Conservation (phyloP, 2,113 vertebrate species). For the Coryphaenoides rupestris region DNA sequence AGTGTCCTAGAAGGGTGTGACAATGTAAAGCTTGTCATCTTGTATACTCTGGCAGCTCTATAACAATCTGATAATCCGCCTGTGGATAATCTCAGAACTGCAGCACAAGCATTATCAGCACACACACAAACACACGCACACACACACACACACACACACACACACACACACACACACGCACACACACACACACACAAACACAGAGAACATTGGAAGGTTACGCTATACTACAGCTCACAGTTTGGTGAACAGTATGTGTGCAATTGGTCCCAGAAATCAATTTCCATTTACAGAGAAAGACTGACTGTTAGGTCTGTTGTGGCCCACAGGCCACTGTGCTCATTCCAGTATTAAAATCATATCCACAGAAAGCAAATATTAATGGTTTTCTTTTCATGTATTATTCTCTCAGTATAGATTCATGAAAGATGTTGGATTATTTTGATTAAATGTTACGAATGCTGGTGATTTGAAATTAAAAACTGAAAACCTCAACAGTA, state of each 20-base stretch:
- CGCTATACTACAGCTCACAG: too few relatives aligned
- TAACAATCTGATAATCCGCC: constrained; percentile 73
- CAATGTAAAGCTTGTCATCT: constrained; percentile 55
- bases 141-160: constrained; percentile 15
- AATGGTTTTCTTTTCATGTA: constrained; percentile 45
- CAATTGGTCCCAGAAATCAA: not conserved
- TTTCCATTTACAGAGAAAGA: constrained; percentile 28
- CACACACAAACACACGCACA: not conserved
- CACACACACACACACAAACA: constrained; percentile 22
- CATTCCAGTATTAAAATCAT: constrained; percentile 51
- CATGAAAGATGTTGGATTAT: too few relatives aligned
- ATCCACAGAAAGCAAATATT: constrained; percentile 31
- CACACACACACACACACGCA: too few relatives aligned
- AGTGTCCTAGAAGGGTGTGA: constrained; percentile 31
- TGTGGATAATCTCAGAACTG: constrained; percentile 65
- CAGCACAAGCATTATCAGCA: constrained; percentile 55
- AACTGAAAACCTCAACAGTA: too few relatives aligned
- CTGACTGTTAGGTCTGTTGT: constrained; percentile 18
- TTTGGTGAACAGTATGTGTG: not conserved
- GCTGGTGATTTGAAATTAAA: too few relatives aligned
- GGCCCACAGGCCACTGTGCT: constrained; percentile 33
- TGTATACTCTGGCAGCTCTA: constrained; percentile 51
- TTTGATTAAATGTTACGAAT: too few relatives aligned
- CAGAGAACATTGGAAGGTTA: not conserved
- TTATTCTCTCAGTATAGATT: too few relatives aligned